Conservation (phyloP, 2,888 invertebrate species). For the Eurytoma adleriae region DNA sequence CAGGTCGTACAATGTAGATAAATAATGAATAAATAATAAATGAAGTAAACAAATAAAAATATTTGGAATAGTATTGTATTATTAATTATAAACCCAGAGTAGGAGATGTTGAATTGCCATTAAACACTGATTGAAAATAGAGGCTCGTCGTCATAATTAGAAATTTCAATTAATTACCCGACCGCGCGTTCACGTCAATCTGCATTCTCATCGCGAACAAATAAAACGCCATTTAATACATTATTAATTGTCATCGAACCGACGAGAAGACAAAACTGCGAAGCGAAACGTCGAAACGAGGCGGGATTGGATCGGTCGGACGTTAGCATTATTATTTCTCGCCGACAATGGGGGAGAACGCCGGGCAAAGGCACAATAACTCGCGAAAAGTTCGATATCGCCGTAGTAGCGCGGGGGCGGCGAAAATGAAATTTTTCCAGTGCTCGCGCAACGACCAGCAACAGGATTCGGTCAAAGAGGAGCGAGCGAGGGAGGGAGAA, state of each 20-base stretch:
- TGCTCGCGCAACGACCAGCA: neutral
- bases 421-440: slow-evolving; percentile 38
- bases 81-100: too few species aligned
- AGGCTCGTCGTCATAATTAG: neutral
- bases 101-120: too few species aligned
- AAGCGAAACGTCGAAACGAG: too few species aligned
- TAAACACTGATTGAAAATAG: neutral
- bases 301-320: too few species aligned
- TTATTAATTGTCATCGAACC: too few species aligned
- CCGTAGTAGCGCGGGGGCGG: neutral
- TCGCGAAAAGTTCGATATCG: slow-evolving; percentile 22
- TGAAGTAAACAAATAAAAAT: too few species aligned
- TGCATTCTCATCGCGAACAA: too few species aligned
- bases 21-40: too few species aligned
- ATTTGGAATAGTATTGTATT: too few species aligned
- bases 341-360: neutral
- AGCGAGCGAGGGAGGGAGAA: neutral
- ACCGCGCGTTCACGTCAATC: neutral
- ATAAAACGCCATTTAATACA: too few species aligned
- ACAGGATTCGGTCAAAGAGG: neutral
- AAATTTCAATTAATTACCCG: neutral
- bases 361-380: slow-evolving; percentile 4
- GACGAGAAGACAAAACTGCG: too few species aligned
- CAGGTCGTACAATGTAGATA: too few species aligned
- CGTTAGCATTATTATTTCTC: slow-evolving; percentile 7